Percentiles rank a stretch among this genome's conserved stretches.
These are phyloP conservation scores for Rhadinocentrus ornatus DNA, from an alignment of 2,797 vertebrate genomes.

Conservation along the genomic window DNA sequence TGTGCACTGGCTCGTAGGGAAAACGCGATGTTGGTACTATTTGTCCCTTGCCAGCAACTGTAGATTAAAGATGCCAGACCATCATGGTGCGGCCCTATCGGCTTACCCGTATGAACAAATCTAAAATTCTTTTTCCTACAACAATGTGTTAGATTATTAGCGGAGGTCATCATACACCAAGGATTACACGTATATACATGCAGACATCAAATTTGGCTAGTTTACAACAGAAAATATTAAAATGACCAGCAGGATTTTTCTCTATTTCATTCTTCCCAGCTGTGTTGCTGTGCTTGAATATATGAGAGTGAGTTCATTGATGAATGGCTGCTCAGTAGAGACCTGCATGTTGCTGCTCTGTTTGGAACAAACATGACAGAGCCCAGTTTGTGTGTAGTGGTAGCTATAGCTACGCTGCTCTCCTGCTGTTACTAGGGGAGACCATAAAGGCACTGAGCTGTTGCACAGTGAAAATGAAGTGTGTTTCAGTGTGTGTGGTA, in stretches of 20 bases:
- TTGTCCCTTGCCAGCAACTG: too few species aligned
- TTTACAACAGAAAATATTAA: too few species aligned
- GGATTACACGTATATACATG: too few species aligned
- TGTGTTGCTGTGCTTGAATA: slow-evolving; percentile 45
- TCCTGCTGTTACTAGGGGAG: slow-evolving; percentile 73
- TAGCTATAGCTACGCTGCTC: slow-evolving; percentile 73
- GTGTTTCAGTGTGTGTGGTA: slow-evolving; percentile 27
- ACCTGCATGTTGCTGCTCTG: slow-evolving; percentile 58
- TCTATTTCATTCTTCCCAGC: slow-evolving; percentile 30
- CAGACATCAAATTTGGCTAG: too few species aligned
- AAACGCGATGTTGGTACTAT: too few species aligned
- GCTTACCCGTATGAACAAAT: too few species aligned
- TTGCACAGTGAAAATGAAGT: slow-evolving; percentile 42
- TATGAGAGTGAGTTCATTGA: slow-evolving; percentile 56
- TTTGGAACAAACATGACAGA: slow-evolving; percentile 66
- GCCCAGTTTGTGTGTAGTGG: slow-evolving; percentile 66
- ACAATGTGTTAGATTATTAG: too few species aligned
- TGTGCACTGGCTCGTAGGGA: too few species aligned
- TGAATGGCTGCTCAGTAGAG: slow-evolving; percentile 58
- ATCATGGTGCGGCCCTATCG: too few species aligned
- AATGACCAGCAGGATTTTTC: slow-evolving; percentile 19
- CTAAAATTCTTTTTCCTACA: too few species aligned
- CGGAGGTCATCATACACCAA: too few species aligned
- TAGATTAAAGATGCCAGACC: too few species aligned
- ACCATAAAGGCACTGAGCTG: slow-evolving; percentile 55